Conservation (phyloP, 2,797 vertebrate genomes). For the Chaunax sp. region DNA sequence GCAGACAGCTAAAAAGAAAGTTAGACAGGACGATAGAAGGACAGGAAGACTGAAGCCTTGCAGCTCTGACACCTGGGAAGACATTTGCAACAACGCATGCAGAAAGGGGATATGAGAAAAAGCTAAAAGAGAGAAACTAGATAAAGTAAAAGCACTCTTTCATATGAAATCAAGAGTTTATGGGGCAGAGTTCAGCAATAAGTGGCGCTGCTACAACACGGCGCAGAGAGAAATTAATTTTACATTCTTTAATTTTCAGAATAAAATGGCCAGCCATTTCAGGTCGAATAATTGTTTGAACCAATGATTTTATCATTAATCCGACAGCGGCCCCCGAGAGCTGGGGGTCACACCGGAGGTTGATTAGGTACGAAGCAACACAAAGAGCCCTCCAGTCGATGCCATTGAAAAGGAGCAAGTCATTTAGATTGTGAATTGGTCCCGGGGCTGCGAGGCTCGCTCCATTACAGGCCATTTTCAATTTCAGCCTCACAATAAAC, state of each 20-base stretch:
- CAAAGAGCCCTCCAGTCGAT: conserved; percentile 98
- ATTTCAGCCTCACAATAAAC: conserved; percentile 99
- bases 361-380: conserved; percentile 99
- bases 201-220: conserved; percentile 89
- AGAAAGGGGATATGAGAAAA: conserved; percentile 43
- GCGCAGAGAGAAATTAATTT: conserved; percentile 87
- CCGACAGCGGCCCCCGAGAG: conserved; percentile 92
- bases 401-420: conserved; percentile 99
- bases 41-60: conserved; percentile 70
- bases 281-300: conserved; percentile 99
- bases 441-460: conserved; percentile 96
- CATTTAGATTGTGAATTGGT: conserved; percentile 99
- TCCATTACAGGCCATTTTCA: conserved; percentile 99
- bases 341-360: conserved; percentile 97
- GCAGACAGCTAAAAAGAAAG: conserved; percentile 40
- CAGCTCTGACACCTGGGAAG: conserved; percentile 69
- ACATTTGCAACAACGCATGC: conserved; percentile 64
- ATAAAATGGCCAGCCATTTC: conserved; percentile 98
- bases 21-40: conserved; percentile 36
- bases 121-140: conserved; percentile 66
- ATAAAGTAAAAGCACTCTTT: conserved; percentile 82
- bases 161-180: conserved; percentile 85
- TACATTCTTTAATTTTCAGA: conserved; percentile 98
- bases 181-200: conserved; percentile 94
- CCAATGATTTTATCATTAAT: conserved; percentile 99